A percentile compares a stretch with the other conserved stretches of the same genome.
Conservation (phyloP, 2,888 invertebrate species). For the Tridacna gigas region DNA sequence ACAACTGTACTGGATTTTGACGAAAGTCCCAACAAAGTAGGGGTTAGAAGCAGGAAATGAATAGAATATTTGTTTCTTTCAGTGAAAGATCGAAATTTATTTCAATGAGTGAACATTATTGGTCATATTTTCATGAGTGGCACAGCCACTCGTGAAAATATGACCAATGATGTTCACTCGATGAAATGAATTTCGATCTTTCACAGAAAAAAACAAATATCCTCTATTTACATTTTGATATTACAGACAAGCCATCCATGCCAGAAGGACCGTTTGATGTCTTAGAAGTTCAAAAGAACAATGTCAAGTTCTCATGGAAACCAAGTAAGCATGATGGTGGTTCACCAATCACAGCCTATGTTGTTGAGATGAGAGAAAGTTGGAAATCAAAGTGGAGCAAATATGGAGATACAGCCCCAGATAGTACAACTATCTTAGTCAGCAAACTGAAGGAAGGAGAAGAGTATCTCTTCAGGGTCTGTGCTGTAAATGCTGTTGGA, state of each 20-base stretch:
- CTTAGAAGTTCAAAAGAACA: constrained; percentile 70
- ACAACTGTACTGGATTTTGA: too few species aligned
- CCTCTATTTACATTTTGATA: not conserved
- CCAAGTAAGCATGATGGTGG: constrained; percentile 89
- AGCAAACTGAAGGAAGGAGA: constrained; percentile 90
- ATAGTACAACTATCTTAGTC: constrained; percentile 68
- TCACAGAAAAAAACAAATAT: too few species aligned
- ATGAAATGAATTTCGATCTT: too few species aligned
- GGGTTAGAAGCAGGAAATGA: too few species aligned
- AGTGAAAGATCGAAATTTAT: too few species aligned
- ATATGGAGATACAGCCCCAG: constrained; percentile 86
- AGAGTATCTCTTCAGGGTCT: constrained; percentile 94
- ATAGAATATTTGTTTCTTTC: too few species aligned
- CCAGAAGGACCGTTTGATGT: constrained; percentile 76
- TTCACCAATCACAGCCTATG: constrained; percentile 91
- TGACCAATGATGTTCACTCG: too few species aligned
- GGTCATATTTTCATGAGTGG: too few species aligned
- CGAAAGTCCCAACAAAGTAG: too few species aligned
- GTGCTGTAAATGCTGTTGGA: constrained; percentile 94
- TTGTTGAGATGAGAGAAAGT: constrained; percentile 91
- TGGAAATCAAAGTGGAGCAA: constrained; percentile 77
- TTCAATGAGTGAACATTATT: too few species aligned
- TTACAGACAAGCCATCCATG: constrained; percentile 72
- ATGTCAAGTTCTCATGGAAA: constrained; percentile 77
- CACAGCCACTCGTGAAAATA: too few species aligned